Base-by-base conservation (phyloP, 2,888 invertebrate species). In the Cheiracanthium punctorium region DNA sequence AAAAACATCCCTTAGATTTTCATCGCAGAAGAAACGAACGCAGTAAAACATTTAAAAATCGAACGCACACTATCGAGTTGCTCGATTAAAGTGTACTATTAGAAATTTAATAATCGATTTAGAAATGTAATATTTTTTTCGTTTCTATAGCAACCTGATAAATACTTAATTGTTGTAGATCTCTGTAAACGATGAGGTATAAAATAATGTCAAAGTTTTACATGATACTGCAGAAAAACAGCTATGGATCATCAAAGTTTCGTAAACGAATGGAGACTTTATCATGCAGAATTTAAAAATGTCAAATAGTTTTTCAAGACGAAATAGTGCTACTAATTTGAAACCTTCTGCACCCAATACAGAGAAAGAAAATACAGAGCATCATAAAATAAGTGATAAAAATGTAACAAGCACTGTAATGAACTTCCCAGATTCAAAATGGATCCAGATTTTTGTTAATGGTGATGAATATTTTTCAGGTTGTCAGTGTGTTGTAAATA, bases 401-500 rank as follows among this genome's bases (percentile, higher is more conserved):
- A 74, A 52, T 12, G 30, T 14, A 1, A 30, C n/a, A 28, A 58
- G 28, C 29, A 52, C 43, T 81, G 37, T 74, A 2, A 74, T 74
- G 48, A 72, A 52, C 33, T 2, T 79, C 30, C 88, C 88, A 4
- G 89, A 89, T 65, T 77, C 88, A 0, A 89, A 89, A 87, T 81
- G 88, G 80, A 88, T 89, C 14, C 85, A 88, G 8, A 80, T 89
- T 37, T 89, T 81, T 72, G 30, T 89, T 2, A 89, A 89, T 65
- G 89, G 89, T 1, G 87, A 89, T 72, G 80, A 84, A 65, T 80
- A 88, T 70, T 81, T 84, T 33, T 37, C 84, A 0, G 88, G 88
- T n/a, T 76, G 80, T 28, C 86, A 87, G 28, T 88, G 88, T 79
- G 82, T 89, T 58, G 82, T 89, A 14, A 88, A 87, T 74, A 88